A percentile compares a stretch with the other conserved stretches of the same genome.
phyloP scores from a whole-genome alignment of 2,113 vertebrate genomes.

The Aepyceros melampus region DNA sequence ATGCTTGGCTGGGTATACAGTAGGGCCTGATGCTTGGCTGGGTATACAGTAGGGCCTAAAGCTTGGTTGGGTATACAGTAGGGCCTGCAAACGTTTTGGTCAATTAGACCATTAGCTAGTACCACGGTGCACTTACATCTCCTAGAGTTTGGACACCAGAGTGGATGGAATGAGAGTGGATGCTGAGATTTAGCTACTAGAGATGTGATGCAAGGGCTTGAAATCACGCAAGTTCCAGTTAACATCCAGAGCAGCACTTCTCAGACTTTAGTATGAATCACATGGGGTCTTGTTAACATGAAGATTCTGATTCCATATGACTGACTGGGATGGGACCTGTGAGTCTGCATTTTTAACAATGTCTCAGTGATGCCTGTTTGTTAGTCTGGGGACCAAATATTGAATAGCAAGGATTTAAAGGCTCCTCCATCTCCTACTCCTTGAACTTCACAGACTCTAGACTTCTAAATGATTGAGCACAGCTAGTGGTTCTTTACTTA shows the following conservation, averaged over 20 bases:
- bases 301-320: background rate
- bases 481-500: background rate
- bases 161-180: background rate
- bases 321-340: background rate
- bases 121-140: background rate
- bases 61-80: background rate
- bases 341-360: background rate
- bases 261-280: background rate
- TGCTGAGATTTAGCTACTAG: background rate
- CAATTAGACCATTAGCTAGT: background rate
- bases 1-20: background rate
- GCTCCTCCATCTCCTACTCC: background rate
- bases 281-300: background rate
- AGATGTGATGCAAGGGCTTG: background rate
- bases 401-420: background rate
- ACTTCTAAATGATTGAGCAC: background rate
- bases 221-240: background rate
- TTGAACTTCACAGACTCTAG: background rate
- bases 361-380: background rate
- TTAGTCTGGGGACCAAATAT: background rate
- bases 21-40: background rate
- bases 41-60: background rate
- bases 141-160: background rate
- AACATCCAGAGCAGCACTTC: background rate
- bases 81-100: background rate